Percentiles rank a stretch among this genome's conserved stretches.
Conservation (phyloP, 1,140 invertebrate species). For the Wiebesia pumilae region DNA sequence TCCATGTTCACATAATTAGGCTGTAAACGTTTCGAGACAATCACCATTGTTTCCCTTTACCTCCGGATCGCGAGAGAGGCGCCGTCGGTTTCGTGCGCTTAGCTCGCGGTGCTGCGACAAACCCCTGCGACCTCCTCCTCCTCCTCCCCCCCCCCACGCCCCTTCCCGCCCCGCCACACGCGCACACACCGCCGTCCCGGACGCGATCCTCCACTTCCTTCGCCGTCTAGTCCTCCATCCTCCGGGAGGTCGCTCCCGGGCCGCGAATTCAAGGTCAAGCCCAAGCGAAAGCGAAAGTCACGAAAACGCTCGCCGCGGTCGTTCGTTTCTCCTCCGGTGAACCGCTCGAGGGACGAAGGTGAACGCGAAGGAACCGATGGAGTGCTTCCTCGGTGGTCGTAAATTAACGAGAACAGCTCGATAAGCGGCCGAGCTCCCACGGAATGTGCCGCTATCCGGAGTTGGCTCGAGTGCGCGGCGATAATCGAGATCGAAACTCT, state of each 20-base stretch:
- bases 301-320: background rate
- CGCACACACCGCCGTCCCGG: background rate
- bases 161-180: too few relatives aligned
- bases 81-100: constrained; percentile 21
- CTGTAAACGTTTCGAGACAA: constrained; percentile 76
- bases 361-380: too few relatives aligned
- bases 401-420: too few relatives aligned
- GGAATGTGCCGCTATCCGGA: background rate
- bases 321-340: too few relatives aligned
- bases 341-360: background rate
- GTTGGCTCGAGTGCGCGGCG: background rate
- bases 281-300: constrained; percentile 40
- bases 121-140: background rate
- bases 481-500: background rate
- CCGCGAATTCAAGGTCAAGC: constrained; percentile 32
- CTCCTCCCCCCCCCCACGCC: background rate
- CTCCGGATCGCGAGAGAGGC: constrained; percentile 51
- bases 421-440: too few relatives aligned
- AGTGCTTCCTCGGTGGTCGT: too few relatives aligned
- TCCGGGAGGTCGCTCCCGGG: background rate
- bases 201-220: background rate
- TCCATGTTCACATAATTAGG: constrained; percentile 76
- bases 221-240: background rate
- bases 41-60: constrained; percentile 72
- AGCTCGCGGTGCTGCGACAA: background rate